phyloP scores from a whole-genome alignment of 1,140 invertebrate species.

The Drosophila ficusphila region DNA sequence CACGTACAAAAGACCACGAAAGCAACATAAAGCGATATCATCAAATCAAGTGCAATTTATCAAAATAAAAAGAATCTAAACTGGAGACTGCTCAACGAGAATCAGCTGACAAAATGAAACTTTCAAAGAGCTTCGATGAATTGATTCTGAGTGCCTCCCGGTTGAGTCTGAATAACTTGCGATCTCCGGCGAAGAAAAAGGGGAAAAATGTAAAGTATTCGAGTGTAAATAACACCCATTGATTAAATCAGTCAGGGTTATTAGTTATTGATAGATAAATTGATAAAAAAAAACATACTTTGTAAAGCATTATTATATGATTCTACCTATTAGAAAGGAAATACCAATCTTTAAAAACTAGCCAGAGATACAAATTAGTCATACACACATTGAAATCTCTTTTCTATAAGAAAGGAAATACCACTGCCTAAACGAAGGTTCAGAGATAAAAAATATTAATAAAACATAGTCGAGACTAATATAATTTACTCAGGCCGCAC shows the following conservation, averaged over 20 bases:
- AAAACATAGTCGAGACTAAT: conserved; percentile 15
- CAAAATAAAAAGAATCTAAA: conserved; percentile 6
- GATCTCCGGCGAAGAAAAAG: conserved; percentile 77
- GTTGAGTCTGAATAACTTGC: conserved; percentile 75
- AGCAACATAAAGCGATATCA: neutral
- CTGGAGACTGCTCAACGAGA: neutral
- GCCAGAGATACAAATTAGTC: too few relatives aligned
- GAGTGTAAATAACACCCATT: neutral
- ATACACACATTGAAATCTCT: neutral
- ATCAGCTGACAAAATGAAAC: conserved; percentile 68
- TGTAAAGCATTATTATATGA: too few relatives aligned
- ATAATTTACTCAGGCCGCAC: conserved; percentile 11
- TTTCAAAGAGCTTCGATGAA: conserved; percentile 83
- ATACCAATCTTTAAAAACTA: neutral
- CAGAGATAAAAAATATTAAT: conserved; percentile 29
- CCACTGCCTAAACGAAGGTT: neutral
- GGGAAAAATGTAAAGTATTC: conserved; percentile 78
- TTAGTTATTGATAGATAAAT: neutral
- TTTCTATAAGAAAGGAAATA: neutral
- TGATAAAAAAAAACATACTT: neutral
- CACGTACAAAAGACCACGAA: conserved; percentile 14
- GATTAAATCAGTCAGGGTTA: neutral
- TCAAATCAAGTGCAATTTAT: conserved; percentile 20
- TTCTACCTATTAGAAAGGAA: neutral
- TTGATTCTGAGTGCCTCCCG: conserved; percentile 80